Evolutionary conservation across 2,888 invertebrate genomes (phyloP).

Genomic region (Microctonus brassicae): DNA sequence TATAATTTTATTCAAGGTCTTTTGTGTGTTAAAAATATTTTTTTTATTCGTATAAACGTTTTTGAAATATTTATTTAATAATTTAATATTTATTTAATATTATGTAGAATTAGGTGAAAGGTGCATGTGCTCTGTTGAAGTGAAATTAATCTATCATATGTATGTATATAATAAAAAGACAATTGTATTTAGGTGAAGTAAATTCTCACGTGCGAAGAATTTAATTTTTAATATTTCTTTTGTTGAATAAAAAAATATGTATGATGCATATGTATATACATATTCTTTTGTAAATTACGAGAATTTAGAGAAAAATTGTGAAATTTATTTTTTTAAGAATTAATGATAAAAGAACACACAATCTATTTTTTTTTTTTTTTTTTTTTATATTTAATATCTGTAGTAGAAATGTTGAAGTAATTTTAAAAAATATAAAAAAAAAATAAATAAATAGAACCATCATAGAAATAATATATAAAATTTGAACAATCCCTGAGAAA

Average conservation of each 20-base stretch:
- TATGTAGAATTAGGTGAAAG: not conserved
- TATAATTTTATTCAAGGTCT: constrained; percentile 3
- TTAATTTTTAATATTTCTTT: not conserved
- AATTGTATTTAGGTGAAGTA: not conserved
- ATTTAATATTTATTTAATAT: not conserved
- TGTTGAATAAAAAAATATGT: no score
- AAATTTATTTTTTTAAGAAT: no score
- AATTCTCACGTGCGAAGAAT: not conserved
- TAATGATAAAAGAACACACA: not conserved
- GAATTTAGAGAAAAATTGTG: not conserved
- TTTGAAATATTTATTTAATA: not conserved
- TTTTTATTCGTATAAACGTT: not conserved
- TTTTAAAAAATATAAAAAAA: not conserved
- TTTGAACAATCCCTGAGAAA: not conserved
- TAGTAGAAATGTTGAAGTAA: not conserved
- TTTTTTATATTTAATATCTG: not conserved
- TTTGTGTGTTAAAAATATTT: not conserved
- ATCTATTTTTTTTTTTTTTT: no score
- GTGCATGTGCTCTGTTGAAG: not conserved
- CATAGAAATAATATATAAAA: no score
- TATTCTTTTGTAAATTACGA: not conserved
- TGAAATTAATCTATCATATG: not conserved
- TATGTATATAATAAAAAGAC: not conserved
- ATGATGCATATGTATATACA: not conserved
- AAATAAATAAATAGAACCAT: no score